Percentiles rank a stretch among this genome's conserved stretches.
Evolutionary conservation across 2,113 vertebrate genomes (phyloP).

Genomic region (Rhinogobius similis): DNA sequence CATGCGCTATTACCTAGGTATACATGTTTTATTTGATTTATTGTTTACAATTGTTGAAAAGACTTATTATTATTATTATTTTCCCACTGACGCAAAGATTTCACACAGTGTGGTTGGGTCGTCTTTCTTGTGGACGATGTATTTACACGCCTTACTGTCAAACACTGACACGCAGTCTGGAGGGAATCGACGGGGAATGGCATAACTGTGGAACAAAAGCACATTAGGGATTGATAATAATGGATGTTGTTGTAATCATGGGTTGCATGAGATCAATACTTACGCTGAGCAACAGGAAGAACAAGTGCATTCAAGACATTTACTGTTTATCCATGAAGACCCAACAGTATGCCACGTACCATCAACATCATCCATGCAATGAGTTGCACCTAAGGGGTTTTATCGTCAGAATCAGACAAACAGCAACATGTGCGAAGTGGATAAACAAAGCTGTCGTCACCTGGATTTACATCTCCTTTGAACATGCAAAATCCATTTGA

Average conservation of each 20-base stretch:
- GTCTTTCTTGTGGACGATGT: conserved; percentile 48
- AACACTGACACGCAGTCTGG: conserved; percentile 55
- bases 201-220: conserved; percentile 40
- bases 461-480: rapidly evolving
- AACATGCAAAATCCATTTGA: rapidly evolving
- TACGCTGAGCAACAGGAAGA: conserved; percentile 21
- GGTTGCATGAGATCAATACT: not conserved
- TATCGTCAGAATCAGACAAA: not conserved
- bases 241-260: not conserved
- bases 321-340: conserved; percentile 55
- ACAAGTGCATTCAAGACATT: conserved; percentile 51
- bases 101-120: conserved; percentile 32
- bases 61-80: conserved; percentile 36
- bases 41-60: not conserved
- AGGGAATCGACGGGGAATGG: rapidly evolving
- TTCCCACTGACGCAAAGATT: conserved; percentile 9
- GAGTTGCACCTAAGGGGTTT: conserved; percentile 3
- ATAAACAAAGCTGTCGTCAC: conserved; percentile 24
- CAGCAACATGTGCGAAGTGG: not conserved
- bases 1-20: no score
- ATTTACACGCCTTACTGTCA: conserved; percentile 39
- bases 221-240: not conserved
- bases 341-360: conserved; percentile 43
- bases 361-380: conserved; percentile 51
- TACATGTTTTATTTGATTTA: not conserved